Conservation (phyloP, 2,797 vertebrate species). For the Tenualosa ilisha region DNA sequence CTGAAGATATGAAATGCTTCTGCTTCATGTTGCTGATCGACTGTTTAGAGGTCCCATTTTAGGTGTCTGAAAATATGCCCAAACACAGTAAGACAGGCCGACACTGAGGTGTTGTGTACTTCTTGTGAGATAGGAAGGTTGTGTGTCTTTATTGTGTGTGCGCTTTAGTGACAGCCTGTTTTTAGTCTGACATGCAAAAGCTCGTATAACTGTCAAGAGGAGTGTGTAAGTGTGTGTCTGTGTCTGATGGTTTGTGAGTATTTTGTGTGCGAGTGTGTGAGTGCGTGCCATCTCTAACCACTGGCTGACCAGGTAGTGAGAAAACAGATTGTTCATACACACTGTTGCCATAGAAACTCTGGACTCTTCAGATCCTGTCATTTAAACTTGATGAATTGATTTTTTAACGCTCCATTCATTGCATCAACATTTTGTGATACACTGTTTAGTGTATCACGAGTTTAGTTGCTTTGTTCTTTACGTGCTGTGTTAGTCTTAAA, state of each 20-base stretch:
- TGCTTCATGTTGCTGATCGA: background rate
- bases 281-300: background rate
- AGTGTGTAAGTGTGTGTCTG: constrained; percentile 16
- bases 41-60: background rate
- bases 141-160: background rate
- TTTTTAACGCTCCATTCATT: background rate
- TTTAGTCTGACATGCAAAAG: background rate
- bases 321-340: background rate
- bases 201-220: background rate
- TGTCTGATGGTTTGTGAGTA: constrained; percentile 18
- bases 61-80: background rate
- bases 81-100: background rate
- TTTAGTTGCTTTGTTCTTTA: background rate
- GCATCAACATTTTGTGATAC: background rate
- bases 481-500: background rate
- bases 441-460: no score
- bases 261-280: background rate
- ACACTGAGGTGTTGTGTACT: no score
- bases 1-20: background rate
- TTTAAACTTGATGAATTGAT: background rate
- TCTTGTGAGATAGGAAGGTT: background rate
- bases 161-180: background rate
- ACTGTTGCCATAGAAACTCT: constrained; percentile 13
- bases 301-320: background rate
- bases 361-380: background rate